Evolutionary conservation across 2,797 vertebrate genomes (phyloP), one percentile per base, ranked within the genome.

Genomic region (Gephyroberyx darwinii): DNA sequence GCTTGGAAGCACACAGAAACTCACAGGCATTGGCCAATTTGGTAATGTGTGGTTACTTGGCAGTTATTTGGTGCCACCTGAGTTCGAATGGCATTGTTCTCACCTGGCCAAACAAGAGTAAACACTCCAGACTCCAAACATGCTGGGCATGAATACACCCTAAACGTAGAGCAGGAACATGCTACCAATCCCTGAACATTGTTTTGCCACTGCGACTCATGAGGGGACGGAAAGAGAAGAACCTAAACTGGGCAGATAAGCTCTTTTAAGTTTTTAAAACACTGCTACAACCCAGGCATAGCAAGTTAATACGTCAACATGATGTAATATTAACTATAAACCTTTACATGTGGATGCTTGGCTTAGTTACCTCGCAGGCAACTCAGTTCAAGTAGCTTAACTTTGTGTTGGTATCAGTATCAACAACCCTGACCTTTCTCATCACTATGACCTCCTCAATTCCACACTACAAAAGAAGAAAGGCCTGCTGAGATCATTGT

Each of bases 281-380:
- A 20, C 45, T 14, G 33, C 54, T n/a, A 12, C 51, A 22, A 33
- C 68, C 37, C 33, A 17, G 19, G 33, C 14, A 35, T 22, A 51
- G 20, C 3, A 56, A 62, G 63, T 76, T 45, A 72, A 78, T 60
- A 75, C 26, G 61, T 63, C 64, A 64, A 55, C 61, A 20, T 57
- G 41, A 72, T 78, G 69, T 61, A 80, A 73, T 77, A 80, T 77
- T 50, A 75, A 83, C 62, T 35, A 62, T 71, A 66, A 61, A 77
- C 60, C 64, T 77, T 63, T 22, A 65, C 58, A n/a, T 72, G 54
- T 51, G 5, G 14, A 52, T 9, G 10, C 48, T 43, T n/a, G 53
- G 33, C 52, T 50, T 16, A 50, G 71, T 53, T 57, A 48, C 35
- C 33, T 8, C 30, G 22, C 5, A 5, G 26, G 19, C 16, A 9